Percentiles rank a stretch among this genome's conserved stretches.
Evolutionary conservation across 2,797 vertebrate genomes (phyloP).

Genomic region (Gymnocypris eckloni): DNA sequence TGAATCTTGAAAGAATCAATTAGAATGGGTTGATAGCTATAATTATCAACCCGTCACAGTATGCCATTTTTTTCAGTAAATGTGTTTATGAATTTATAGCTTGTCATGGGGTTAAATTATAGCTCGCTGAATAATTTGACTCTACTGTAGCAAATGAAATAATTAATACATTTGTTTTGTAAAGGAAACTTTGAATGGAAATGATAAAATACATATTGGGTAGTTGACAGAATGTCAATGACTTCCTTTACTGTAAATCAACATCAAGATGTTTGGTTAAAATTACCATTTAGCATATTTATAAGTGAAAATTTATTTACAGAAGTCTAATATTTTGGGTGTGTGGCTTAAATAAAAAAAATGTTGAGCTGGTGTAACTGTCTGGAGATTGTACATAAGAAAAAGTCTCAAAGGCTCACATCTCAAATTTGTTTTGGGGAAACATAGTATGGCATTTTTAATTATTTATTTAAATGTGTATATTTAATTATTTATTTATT

Average conservation of each 20-base stretch:
- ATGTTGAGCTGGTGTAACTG: not conserved
- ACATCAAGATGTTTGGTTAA: not conserved
- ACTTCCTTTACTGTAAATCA: not conserved
- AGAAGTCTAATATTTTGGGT: not conserved
- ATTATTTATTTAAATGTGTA: not conserved
- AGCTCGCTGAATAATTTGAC: not conserved
- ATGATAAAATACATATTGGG: not conserved
- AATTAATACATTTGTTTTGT: not conserved
- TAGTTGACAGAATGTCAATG: not conserved
- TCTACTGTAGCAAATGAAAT: not conserved
- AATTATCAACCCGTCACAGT: slow-evolving; percentile 17
- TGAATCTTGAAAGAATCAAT: not conserved
- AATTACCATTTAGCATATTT: not conserved
- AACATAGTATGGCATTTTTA: not conserved
- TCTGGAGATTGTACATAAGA: not conserved
- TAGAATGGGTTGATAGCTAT: slow-evolving; percentile 24
- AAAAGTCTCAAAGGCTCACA: not conserved
- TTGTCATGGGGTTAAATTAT: slow-evolving; percentile 1
- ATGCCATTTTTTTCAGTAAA: slow-evolving; percentile 9
- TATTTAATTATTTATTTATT: not conserved
- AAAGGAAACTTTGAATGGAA: not conserved
- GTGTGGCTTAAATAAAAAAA: not conserved
- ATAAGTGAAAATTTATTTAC: not conserved
- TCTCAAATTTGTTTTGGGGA: not conserved
- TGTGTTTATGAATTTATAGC: slow-evolving; percentile 8